Evolutionary conservation across 1,140 invertebrate genomes (phyloP).

Genomic region (Dreissena polymorpha): DNA sequence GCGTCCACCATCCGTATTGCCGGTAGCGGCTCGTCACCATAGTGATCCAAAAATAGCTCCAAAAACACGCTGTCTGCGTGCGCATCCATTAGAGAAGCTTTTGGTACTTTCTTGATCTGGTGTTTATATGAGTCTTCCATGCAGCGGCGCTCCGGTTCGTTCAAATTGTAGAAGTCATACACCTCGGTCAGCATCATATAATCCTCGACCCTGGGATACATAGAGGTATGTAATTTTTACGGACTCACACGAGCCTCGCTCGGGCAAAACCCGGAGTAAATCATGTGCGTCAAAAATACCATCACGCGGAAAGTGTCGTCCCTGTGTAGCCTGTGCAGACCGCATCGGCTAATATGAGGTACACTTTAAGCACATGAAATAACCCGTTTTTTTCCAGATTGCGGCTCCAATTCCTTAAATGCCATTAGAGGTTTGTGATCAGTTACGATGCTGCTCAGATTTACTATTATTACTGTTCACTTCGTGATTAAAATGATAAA

Average conservation of each 20-base stretch:
- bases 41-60: not conserved
- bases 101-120: slow-evolving; percentile 20
- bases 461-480: too few species aligned
- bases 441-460: too few species aligned
- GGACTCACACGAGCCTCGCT: not conserved
- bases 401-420: too few species aligned
- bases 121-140: slow-evolving; percentile 16
- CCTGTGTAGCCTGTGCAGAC: not conserved
- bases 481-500: too few species aligned
- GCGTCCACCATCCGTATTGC: slow-evolving; percentile 28
- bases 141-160: slow-evolving; percentile 1
- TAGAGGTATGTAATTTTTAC: not conserved
- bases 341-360: too few species aligned
- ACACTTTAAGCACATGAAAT: too few species aligned
- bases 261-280: not conserved
- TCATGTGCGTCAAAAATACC: too few species aligned
- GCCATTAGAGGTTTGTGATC: too few species aligned
- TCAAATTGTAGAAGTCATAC: not conserved
- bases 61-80: slow-evolving; percentile 22
- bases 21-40: not conserved
- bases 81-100: slow-evolving; percentile 8
- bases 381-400: too few species aligned
- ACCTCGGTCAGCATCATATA: slow-evolving; percentile 19
- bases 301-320: not conserved
- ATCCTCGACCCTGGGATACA: slow-evolving; percentile 30